A percentile compares a stretch with the other conserved stretches of the same genome.
phyloP scores from a whole-genome alignment of 2,113 vertebrate genomes.

The Rostratula benghalensis region DNA sequence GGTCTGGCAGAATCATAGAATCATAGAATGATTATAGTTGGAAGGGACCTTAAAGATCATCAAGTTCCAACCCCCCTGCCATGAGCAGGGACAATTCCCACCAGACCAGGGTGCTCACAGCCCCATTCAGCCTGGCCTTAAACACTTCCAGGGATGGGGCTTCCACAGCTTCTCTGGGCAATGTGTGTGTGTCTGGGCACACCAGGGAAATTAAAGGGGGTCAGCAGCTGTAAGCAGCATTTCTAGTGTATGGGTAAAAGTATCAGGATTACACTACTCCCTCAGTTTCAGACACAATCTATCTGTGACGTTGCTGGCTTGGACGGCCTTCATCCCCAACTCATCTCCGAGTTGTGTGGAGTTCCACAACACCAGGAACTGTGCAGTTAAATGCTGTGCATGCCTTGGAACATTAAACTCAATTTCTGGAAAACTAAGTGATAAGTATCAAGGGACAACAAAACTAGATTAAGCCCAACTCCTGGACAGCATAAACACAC shows the following conservation, averaged over 20 bases:
- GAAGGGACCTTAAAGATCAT: too few relatives aligned
- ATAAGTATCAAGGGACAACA: neutral
- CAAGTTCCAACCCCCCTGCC: too few relatives aligned
- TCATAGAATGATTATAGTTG: too few relatives aligned
- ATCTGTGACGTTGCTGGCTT: neutral
- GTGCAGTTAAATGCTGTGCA: neutral
- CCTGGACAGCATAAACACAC: neutral
- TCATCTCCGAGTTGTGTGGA: neutral
- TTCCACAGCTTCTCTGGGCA: too few relatives aligned
- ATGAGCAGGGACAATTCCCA: too few relatives aligned
- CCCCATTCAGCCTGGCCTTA: too few relatives aligned
- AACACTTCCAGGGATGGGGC: too few relatives aligned
- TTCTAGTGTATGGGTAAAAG: neutral
- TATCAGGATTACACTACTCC: neutral
- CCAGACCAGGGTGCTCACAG: too few relatives aligned
- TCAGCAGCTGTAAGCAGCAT: neutral
- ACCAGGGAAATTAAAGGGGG: neutral
- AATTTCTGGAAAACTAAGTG: neutral
- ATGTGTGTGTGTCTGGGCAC: too few relatives aligned
- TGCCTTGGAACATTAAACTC: neutral
- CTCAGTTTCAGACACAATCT: neutral
- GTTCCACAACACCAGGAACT: neutral
- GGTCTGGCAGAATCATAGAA: neutral
- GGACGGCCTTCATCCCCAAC: neutral
- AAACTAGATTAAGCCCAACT: neutral